These are phyloP conservation scores for Lophotriccus pileatus DNA, from an alignment of 2,797 vertebrate species.

Conservation along the genomic window DNA sequence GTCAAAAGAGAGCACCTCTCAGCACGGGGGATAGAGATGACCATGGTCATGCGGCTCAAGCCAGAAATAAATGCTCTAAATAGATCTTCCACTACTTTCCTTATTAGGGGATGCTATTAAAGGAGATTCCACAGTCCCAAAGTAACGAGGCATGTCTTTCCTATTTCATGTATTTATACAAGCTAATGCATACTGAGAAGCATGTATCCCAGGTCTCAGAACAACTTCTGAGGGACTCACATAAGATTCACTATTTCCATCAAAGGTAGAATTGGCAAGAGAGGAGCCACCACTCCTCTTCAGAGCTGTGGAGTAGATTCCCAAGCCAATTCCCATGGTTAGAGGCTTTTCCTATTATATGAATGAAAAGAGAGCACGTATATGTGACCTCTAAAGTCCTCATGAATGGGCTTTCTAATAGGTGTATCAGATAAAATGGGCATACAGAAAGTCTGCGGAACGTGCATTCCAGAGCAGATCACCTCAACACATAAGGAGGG, in stretches of 20 bases:
- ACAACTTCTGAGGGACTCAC: not conserved
- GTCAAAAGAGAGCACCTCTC: not conserved
- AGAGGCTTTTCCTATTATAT: not conserved
- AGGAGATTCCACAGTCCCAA: constrained; percentile 1
- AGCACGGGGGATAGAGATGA: not conserved
- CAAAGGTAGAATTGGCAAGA: not conserved
- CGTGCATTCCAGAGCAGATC: not conserved
- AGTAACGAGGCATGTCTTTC: not conserved
- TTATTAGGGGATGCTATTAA: constrained; percentile 16
- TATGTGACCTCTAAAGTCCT: not conserved
- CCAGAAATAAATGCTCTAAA: constrained; percentile 6
- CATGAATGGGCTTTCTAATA: not conserved
- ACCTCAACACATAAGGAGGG: not conserved
- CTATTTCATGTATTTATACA: not conserved
- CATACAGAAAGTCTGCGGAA: not conserved
- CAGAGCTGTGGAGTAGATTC: not conserved
- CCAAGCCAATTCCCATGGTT: not conserved
- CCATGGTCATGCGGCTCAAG: not conserved
- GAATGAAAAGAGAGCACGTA: not conserved
- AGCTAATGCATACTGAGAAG: not conserved
- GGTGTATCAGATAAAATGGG: not conserved
- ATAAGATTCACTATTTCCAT: not conserved
- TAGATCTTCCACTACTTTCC: not conserved
- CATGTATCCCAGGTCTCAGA: not conserved
- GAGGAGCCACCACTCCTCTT: not conserved